Evolutionary conservation across 2,797 vertebrate species (phyloP).

Genomic region (Salmo trutta): DNA sequence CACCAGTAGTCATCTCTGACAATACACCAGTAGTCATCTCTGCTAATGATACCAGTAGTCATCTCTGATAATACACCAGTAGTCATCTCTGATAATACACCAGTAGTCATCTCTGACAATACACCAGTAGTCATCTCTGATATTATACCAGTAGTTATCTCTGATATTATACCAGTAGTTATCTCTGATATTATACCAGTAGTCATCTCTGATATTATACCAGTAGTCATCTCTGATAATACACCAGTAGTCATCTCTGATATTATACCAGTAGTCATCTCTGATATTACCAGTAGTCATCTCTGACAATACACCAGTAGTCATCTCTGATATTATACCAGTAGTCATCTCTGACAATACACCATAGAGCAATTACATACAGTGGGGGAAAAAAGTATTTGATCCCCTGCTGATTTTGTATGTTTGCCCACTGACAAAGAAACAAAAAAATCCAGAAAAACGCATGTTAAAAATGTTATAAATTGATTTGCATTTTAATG

Average conservation of each 20-base stretch:
- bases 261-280: conserved; percentile 7
- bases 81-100: conserved; percentile 20
- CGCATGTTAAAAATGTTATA: no score
- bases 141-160: conserved; percentile 9
- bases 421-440: no score
- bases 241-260: conserved; percentile 12
- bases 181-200: conserved; percentile 11
- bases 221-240: conserved; percentile 9
- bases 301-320: background rate
- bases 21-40: conserved; percentile 12
- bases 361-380: no score
- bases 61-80: conserved; percentile 11
- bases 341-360: background rate
- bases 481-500: no score
- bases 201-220: conserved; percentile 20
- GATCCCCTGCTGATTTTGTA: no score
- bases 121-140: conserved; percentile 12
- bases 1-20: conserved; percentile 8
- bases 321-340: conserved; percentile 17
- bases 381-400: no score
- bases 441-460: no score
- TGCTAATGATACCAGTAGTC: conserved; percentile 2
- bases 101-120: conserved; percentile 18
- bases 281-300: conserved; percentile 8
- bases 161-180: conserved; percentile 4